These are phyloP conservation scores for Alces alces DNA, from an alignment of 2,113 vertebrate species.

Conservation along the genomic window DNA sequence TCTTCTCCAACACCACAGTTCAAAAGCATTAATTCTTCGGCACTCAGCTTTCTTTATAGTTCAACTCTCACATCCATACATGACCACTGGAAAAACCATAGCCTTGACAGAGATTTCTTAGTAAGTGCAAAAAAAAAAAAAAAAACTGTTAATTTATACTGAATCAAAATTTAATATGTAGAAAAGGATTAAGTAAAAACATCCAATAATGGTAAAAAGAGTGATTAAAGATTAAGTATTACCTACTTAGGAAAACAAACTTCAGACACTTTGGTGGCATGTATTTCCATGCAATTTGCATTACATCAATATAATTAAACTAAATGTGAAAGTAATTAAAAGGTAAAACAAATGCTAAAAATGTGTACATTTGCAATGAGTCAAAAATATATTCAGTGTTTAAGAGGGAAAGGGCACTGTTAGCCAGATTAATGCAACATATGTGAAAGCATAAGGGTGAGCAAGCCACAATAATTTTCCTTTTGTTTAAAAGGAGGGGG, in stretches of 20 bases:
- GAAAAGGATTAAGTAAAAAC: background rate
- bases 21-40: too few relatives aligned
- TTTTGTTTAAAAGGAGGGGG: background rate
- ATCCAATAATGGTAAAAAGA: background rate
- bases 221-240: background rate
- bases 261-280: background rate
- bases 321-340: background rate
- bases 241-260: background rate
- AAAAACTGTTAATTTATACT: background rate
- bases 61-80: too few relatives aligned
- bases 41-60: too few relatives aligned
- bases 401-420: conserved; percentile 4
- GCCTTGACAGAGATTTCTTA: background rate
- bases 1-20: too few relatives aligned
- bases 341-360: background rate
- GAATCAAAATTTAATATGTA: background rate
- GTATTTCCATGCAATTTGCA: background rate
- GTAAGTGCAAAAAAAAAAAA: background rate
- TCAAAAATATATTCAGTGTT: conserved; percentile 4
- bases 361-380: background rate
- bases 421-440: conserved; percentile 43
- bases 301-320: background rate
- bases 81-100: too few relatives aligned
- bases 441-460: conserved; percentile 36
- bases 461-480: background rate